Base-by-base conservation (phyloP, 2,113 vertebrate genomes). In the Corapipo altera region DNA sequence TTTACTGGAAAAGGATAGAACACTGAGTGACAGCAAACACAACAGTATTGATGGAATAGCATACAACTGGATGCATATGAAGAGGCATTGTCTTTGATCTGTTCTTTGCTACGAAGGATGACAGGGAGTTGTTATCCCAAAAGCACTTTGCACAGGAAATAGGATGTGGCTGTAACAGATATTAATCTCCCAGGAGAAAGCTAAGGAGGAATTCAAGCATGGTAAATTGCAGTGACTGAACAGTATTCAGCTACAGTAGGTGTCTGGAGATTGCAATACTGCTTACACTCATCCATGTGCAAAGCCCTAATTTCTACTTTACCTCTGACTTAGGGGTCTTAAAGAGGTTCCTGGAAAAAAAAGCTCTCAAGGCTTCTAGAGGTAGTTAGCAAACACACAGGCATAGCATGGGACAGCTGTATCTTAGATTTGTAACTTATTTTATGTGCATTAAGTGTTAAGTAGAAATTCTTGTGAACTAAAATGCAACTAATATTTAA, bases 141-240 rank as follows among this genome's bases (percentile, higher is more conserved):
- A 96, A 89, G 97, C 95, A 96, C 93, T 97, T 95, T 92, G 94
- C 69, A 51, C 78, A 92, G 95, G 95, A 96, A 97, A 90, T 43
- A 92, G 94, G 95, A 97, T 95, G 51, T 76, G 54, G 80, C 91
- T 49, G 33, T 86, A 95, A 92, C 54, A 64, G 94, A 88, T 88
- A 94, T 93, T 94, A 96, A 96, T 97, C 91, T 85, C 95, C 22
- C 76, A 51, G 95, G 95, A 91, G 77, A 72, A 94, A 89, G 89
- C 64, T 55, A 88, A 70, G 77, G 88, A 93, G 48, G 33, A 91
- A 82, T 71, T 80, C 32, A 86, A 92, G 81, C 49, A 57, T 0
- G 0, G 80, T 75, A 95, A 95, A 91, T 96, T 94, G 94, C 35
- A 70, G 54, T 18, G 71, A 77, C 89, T 73, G 89, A 69, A 52